phyloP scores from a whole-genome alignment of 1,140 invertebrate species.

The Drosophila nannoptera region DNA sequence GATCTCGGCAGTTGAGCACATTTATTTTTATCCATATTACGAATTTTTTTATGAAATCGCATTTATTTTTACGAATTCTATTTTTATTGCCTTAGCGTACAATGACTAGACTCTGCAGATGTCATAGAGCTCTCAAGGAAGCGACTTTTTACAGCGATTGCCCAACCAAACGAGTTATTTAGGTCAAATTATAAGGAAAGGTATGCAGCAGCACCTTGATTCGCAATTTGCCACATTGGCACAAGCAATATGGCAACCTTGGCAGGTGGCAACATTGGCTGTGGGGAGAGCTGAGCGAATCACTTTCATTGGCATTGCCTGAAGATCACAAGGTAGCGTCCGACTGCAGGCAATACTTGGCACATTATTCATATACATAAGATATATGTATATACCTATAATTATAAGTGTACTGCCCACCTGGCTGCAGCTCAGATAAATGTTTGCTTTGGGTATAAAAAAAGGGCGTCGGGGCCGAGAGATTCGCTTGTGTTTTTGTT shows the following conservation, averaged over 20 bases:
- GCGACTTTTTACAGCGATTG: neutral
- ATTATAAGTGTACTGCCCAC: conserved; percentile 22
- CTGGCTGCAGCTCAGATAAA: conserved; percentile 40
- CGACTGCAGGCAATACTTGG: conserved; percentile 22
- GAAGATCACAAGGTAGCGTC: conserved; percentile 59
- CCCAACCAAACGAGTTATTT: neutral
- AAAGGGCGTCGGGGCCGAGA: conserved; percentile 10
- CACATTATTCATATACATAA: conserved; percentile 13
- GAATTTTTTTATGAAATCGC: neutral
- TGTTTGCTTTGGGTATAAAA: conserved; percentile 33
- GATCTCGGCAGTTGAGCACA: neutral
- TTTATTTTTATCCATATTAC: conserved; percentile 7
- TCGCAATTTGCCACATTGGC: conserved; percentile 61
- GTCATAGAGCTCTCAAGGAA: neutral
- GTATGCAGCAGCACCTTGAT: conserved; percentile 54
- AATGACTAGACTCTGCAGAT: too few relatives aligned
- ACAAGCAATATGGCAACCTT: conserved; percentile 60
- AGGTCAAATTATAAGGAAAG: conserved; percentile 49
- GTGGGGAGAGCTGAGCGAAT: conserved; percentile 16
- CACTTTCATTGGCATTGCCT: conserved; percentile 64
- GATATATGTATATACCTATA: conserved; percentile 1
- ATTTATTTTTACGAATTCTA: neutral
- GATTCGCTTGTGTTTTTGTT: conserved; percentile 37
- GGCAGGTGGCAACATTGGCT: conserved; percentile 53
- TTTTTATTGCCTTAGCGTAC: conserved; percentile 5